Conservation (phyloP, 1,140 invertebrate genomes). For the Papilio dardanus region DNA sequence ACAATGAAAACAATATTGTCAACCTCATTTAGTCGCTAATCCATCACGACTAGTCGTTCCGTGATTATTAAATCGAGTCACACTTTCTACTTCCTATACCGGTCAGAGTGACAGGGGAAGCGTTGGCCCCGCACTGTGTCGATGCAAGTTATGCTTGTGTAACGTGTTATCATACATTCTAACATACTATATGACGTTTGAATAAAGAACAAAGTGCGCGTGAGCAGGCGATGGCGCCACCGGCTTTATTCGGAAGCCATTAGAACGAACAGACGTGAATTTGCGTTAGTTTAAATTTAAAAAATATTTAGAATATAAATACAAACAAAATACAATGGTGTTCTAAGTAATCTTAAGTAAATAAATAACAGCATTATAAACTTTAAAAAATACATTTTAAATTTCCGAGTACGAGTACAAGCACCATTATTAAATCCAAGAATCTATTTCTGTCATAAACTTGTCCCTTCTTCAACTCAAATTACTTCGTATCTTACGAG, state of each 20-base stretch:
- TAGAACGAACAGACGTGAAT: not conserved
- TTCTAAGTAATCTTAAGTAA: too few relatives aligned
- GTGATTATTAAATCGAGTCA: conserved; percentile 21
- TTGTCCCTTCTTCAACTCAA: not conserved
- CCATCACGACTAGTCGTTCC: not conserved
- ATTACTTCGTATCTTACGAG: not conserved
- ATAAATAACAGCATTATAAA: too few relatives aligned
- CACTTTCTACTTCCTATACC: conserved; percentile 20
- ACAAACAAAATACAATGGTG: too few relatives aligned
- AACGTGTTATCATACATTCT: not conserved
- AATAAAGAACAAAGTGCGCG: not conserved
- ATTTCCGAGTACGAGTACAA: too few relatives aligned
- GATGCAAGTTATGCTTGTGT: not conserved
- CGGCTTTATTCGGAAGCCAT: not conserved
- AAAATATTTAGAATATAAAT: too few relatives aligned
- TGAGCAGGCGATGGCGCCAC: not conserved
- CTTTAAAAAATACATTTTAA: too few relatives aligned
- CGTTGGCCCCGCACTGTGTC: not conserved
- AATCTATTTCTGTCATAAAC: not conserved
- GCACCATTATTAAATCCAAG: too few relatives aligned
- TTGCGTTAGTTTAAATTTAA: too few relatives aligned
- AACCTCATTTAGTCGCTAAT: not conserved
- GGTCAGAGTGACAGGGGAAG: not conserved
- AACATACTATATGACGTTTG: not conserved
- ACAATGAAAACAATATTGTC: not conserved